phyloP scores from a whole-genome alignment of 2,113 vertebrate genomes.

The Eptesicus fuscus region DNA sequence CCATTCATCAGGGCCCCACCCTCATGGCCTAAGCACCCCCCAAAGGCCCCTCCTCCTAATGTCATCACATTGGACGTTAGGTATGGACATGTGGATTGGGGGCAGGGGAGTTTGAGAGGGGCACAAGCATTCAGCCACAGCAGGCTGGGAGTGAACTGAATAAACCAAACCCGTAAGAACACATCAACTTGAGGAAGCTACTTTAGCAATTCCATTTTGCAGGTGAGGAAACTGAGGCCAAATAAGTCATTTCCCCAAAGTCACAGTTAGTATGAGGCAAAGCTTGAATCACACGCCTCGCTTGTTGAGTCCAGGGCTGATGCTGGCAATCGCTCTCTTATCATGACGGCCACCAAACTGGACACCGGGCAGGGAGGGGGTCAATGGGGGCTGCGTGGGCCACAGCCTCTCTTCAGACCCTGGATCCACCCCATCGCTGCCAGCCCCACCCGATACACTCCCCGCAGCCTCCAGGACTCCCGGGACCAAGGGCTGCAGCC shows the following conservation, averaged over 20 bases:
- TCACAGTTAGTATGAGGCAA: background rate
- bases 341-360: background rate
- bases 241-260: background rate
- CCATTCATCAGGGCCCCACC: background rate
- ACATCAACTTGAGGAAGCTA: background rate
- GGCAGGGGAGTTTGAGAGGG: accelerated
- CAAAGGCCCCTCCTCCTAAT: background rate
- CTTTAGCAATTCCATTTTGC: background rate
- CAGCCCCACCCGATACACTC: background rate
- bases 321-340: too few species aligned
- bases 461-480: background rate
- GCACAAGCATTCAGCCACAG: background rate
- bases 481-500: background rate
- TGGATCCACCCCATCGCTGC: background rate
- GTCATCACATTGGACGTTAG: background rate
- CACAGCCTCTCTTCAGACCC: background rate
- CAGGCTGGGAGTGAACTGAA: background rate
- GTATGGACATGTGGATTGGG: background rate
- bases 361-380: background rate
- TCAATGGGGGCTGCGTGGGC: accelerated
- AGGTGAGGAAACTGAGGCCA: background rate
- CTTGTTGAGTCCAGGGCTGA: background rate
- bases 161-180: too few species aligned
- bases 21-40: background rate
- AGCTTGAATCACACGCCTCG: background rate